Evolutionary conservation across 1,140 invertebrate genomes (phyloP), one percentile per base, ranked within the genome.

Genomic region (Linepithema humile): DNA sequence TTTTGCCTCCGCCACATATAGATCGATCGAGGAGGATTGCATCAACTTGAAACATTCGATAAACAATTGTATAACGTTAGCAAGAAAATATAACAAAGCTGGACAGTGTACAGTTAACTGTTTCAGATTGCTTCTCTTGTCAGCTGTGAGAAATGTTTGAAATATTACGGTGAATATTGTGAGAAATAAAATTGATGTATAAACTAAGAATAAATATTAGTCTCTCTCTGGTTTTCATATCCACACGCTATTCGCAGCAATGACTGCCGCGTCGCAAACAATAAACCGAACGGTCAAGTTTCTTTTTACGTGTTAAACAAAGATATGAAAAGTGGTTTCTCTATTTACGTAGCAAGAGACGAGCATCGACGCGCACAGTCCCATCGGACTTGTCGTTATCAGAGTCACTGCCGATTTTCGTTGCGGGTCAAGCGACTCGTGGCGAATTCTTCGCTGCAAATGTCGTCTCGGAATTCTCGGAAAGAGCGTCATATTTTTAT

Each of bases 401-500:
- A 7, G n/a, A 77, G 59, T 77, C 53, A n/a, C 53, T 20, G 32
- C 35, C 43, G 48, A 80, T 57, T 64, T 26, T 82, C 45, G 26
- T 74, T 35, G 20, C 60, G 12, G 67, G 40, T 72, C 53, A 72
- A 82, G 32, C 26, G 32, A 12, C 53, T 45, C 69, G 60, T 29
- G 20, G 35, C 23, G 23, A 67, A 60, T 43, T 38, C n/a, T 2
- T 38, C 48, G 20, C 64, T 2, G 43, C 59, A 38, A 53, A 32
- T 17, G 29, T 74, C 20, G 23, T 62, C 70, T 40, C 17, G 17
- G 59, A 65, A 20, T 35, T 48, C 48, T 62, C 43, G 26, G 26
- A 32, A 43, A 35, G 23, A 53, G 23, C 55, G 62, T 26, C 57
- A 73, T 69, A 84, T 85, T 85, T 74, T 85, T 78, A 85, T 87